Evolutionary conservation across 2,888 invertebrate genomes (phyloP), one percentile per base, ranked within the genome.

Genomic region (Emesis castigata): DNA sequence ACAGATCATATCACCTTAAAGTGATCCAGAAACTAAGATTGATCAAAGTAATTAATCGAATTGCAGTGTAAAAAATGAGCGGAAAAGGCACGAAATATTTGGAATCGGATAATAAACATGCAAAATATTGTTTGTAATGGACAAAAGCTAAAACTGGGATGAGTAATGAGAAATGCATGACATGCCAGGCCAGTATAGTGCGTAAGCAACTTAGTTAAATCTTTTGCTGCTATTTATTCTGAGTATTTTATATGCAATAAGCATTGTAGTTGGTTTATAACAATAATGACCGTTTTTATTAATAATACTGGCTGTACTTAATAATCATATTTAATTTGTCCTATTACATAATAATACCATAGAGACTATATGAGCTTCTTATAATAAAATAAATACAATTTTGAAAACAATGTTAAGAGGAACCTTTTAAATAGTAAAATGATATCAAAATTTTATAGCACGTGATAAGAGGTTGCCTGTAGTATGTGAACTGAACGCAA

Each of bases 281-380:
- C 22, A 11, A 22, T 20, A 8, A 58, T 61, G n/a, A 61, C 5
- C n/a, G 5, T 22, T 48, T 56, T 61, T 61, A 22, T 61, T 61
- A 48, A 48, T 16, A 16, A 48, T 16, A 61, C 58, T 61, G 58
- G 58, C 58, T 61, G 58, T 61, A 61, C 58, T 61, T 61, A 61
- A 61, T 22, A 22, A 26, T 58, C 14, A 58, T 61, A 61, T 61
- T 58, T 20, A 9, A 18, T 58, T 58, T 58, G 56, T 22, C 22
- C 22, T 61, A 22, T n/a, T 61, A 61, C 58, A 22, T n/a, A 61
- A 22, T 61, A 61, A 14, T 61, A 6, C 14, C 22, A 22, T 14
- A 26, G 6, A 61, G 22, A 3, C 7, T 22, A 26, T 1, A 22
- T 11, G 58, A 58, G 58, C 18, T 18, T 22, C 11, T 18, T 8